Base-by-base conservation (phyloP, 2,888 invertebrate genomes). In the Drosophila infuscata region DNA sequence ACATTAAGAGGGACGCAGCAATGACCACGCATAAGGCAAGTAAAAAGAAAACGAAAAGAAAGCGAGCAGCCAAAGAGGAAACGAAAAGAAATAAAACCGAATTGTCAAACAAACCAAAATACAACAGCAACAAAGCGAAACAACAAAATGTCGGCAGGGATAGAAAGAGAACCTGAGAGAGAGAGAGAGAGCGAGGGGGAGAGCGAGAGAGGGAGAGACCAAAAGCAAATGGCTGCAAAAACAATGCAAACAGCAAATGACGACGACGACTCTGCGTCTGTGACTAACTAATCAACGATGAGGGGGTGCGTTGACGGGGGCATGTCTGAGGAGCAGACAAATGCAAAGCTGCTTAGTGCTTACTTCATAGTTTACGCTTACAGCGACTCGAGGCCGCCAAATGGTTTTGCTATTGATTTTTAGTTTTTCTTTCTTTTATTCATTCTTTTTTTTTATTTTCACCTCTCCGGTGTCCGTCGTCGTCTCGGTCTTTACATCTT, bases 311-410 rank as follows among this genome's bases (percentile, higher is more conserved):
- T 52, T 35, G 3, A 15, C 15, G 56, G 7, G 30, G 30, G 32
- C 9, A 17, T 29, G 25, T 49, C 15, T 38, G 15, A 8, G 11
- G 41, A 53, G 70, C 73, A 83, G 75, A 81, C 74, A 77, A 74
- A 87, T 79, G 70, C 81, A 89, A 89, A 84, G 84, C 85, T 83
- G 89, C 85, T 87, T 84, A 83, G 73, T 68, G 79, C 88, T 85
- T 85, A 89, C 88, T 89, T 87, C 82, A 89, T 89, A 89, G 85
- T 89, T 78, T 71, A 80, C 76, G 75, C 79, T 79, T 70, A 81
- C 81, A 75, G 49, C 62, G 51, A 70, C 41, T 53, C 65, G 80
- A 73, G 66, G 71, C 77, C 84, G 87, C 87, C 89, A 86, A 87
- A 88, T 79, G 90, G 71, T 65, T 36, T 61, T 41, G 30, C 41